Conservation (phyloP, 2,113 vertebrate species). For the Petromus typicus region DNA sequence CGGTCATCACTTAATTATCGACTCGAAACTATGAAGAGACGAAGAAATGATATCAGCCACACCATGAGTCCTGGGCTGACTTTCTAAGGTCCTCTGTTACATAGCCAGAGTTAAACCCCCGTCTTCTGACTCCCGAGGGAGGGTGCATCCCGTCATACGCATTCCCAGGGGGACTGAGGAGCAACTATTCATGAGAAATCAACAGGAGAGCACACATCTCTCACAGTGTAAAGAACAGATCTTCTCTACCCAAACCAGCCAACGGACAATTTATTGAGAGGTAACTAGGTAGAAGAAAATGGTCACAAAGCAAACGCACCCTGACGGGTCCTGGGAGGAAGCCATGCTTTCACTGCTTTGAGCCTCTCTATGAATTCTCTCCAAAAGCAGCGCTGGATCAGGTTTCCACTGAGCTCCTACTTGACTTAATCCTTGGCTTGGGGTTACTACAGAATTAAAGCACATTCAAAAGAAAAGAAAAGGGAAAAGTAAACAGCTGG, state of each 20-base stretch:
- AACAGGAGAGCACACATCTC: neutral
- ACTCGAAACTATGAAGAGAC: slow-evolving; percentile 19
- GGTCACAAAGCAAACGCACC: neutral
- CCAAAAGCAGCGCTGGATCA: slow-evolving; percentile 32
- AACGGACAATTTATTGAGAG: neutral
- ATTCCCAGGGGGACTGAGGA: neutral
- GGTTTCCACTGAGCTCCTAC: slow-evolving; percentile 56
- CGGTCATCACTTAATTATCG: neutral
- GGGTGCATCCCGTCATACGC: neutral
- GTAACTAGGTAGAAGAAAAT: neutral
- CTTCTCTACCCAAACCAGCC: neutral
- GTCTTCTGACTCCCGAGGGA: neutral
- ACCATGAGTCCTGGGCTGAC: neutral
- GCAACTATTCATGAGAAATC: neutral
- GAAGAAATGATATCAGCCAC: neutral
- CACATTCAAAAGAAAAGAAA: slow-evolving; percentile 65
- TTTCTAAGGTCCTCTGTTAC: neutral
- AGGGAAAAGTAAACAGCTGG: slow-evolving; percentile 67
- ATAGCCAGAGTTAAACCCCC: neutral
- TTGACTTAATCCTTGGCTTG: slow-evolving; percentile 74
- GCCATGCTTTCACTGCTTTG: neutral
- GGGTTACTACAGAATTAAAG: slow-evolving; percentile 62
- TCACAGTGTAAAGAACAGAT: neutral
- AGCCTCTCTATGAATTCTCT: slow-evolving; percentile 48
- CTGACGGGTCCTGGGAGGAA: neutral